Evolutionary conservation across 2,888 invertebrate genomes (phyloP), one percentile per base, ranked within the genome.

Genomic region (Ligdia adustata): DNA sequence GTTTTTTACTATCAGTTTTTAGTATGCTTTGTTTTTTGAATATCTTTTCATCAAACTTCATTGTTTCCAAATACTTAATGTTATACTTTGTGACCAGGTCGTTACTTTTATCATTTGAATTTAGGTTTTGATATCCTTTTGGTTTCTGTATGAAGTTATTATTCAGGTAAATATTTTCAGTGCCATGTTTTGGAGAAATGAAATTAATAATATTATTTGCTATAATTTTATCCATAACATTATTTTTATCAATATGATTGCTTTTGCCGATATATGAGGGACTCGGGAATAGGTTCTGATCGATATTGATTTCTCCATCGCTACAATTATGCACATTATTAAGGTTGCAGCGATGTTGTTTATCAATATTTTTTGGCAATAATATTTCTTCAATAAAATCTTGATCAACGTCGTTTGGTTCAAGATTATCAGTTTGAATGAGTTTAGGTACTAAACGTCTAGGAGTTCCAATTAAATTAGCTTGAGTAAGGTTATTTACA

Each of bases 41-140:
- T 0, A 41, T 9, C 27, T 75, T 76, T 7, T 64, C 64, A 20
- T 74, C 62, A 34, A 61, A 62, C 18, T 55, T 63, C 0, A 69
- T 48, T 0, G 69, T 37, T 45, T 56, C 53, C 9, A 56, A 43
- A 43, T 53, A 56, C 27, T 42, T 50, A 5, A 51, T 31, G 12
- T 50, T 3, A 9, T 48, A 33, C 31, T 53, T 51, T 14, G 47
- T 38, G 1, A 53, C 56, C 1, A 53, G 34, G 9, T 49, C 43
- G 13, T 33, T 40, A 6, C 32, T 39, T 32, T 32, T 31, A 32
- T 2, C 33, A 47, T 40, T 60, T 9, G 4, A 0, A 9, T 55
- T 16, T 1, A 59, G 62, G 29, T 52, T 31, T 7, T 55, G 35
- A 16, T 48, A 35, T 3, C 54, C 55, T 14, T 33, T 9, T 29